These are phyloP conservation scores for Muricea muricata DNA, from an alignment of 92 coral and sea anemone species.

Conservation along the genomic window DNA sequence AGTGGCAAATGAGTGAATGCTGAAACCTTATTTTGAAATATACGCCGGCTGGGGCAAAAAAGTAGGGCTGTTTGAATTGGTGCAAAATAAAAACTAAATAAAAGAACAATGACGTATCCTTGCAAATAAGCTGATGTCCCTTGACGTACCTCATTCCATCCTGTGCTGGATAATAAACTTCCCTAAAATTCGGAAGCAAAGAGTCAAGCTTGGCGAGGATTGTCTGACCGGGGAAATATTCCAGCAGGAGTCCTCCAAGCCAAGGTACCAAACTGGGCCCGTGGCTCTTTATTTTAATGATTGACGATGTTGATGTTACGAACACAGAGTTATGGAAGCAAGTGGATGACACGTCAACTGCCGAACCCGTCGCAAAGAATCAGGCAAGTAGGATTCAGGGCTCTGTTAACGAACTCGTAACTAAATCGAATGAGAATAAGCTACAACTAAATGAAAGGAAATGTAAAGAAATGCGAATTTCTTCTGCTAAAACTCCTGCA, in stretches of 20 bases:
- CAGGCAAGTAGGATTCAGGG: slow-evolving; percentile 32
- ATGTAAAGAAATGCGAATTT: slow-evolving; percentile 55
- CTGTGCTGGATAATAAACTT: slow-evolving; percentile 35
- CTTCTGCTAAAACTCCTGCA: slow-evolving; percentile 23
- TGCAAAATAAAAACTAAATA: too few relatives aligned
- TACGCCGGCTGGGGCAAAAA: too few relatives aligned
- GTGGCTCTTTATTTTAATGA: slow-evolving; percentile 47
- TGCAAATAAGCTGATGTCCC: neutral
- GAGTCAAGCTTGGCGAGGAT: slow-evolving; percentile 31
- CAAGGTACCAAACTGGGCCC: slow-evolving; percentile 55
- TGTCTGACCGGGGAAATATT: slow-evolving; percentile 52
- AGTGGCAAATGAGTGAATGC: too few relatives aligned
- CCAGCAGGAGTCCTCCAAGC: slow-evolving; percentile 57
- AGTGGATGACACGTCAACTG: slow-evolving; percentile 47
- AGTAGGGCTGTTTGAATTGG: too few relatives aligned
- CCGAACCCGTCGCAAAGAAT: slow-evolving; percentile 26
- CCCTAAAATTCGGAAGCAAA: slow-evolving; percentile 30
- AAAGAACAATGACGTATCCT: too few relatives aligned
- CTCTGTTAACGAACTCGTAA: slow-evolving; percentile 16
- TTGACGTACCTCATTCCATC: neutral
- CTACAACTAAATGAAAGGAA: slow-evolving; percentile 41
- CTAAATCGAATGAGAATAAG: slow-evolving; percentile 23
- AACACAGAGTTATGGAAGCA: slow-evolving; percentile 37
- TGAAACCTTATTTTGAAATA: too few relatives aligned
- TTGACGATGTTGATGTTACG: slow-evolving; percentile 29